Evolutionary conservation across 1,140 invertebrate genomes (phyloP).

Genomic region (Drosophila serrata): DNA sequence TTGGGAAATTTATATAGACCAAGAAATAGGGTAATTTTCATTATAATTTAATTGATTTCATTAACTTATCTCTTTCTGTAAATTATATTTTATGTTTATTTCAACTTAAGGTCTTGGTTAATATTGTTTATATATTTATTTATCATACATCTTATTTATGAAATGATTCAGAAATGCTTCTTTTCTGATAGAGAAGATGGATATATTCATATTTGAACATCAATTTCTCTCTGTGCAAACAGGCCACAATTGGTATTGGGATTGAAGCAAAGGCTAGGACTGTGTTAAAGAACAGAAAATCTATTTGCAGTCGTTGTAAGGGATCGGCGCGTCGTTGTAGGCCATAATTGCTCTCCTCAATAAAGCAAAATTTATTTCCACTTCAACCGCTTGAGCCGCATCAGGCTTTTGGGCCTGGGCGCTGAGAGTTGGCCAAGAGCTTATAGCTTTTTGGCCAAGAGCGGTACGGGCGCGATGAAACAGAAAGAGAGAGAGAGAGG

Average conservation of each 20-base stretch:
- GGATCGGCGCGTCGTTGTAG: conserved; percentile 59
- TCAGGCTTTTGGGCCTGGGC: conserved; percentile 12
- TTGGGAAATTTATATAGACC: background rate
- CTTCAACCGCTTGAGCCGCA: conserved; percentile 46
- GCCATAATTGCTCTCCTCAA: conserved; percentile 76
- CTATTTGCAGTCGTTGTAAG: conserved; percentile 62
- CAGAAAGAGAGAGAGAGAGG: too few species aligned
- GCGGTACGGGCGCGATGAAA: conserved; percentile 9
- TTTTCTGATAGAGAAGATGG: too few species aligned
- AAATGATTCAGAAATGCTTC: too few species aligned
- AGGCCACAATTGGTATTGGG: conserved; percentile 13
- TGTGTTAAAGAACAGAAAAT: conserved; percentile 53
- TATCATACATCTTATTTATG: background rate
- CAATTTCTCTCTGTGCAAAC: conserved; percentile 15
- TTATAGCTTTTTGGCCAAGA: conserved; percentile 34
- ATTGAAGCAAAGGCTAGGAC: conserved; percentile 25
- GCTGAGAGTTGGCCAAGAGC: conserved; percentile 46
- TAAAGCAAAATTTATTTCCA: conserved; percentile 72
- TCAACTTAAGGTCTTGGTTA: background rate
- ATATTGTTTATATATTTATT: background rate
- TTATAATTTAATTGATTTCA: too few species aligned
- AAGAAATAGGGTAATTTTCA: too few species aligned
- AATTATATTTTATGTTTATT: background rate
- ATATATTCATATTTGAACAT: background rate
- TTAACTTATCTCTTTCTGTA: background rate